Evolutionary conservation across 53 echinoderm and acorn worm genomes (phyloP).

Genomic region (Glandiceps talaboti): DNA sequence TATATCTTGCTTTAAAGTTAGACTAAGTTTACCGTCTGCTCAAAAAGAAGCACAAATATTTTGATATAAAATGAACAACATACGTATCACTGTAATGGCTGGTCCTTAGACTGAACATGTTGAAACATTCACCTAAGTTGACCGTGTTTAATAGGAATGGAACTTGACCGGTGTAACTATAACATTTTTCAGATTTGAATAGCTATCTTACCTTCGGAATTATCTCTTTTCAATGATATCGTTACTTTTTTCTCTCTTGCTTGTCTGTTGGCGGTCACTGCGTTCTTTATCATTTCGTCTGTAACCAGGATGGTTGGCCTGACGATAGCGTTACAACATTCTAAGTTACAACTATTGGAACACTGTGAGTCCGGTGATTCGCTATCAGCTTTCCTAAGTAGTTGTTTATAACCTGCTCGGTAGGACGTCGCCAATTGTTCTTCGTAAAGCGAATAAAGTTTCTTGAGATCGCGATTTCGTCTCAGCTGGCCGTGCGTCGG

Average conservation of each 20-base stretch:
- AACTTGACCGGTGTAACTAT: no score
- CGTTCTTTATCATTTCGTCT: background rate
- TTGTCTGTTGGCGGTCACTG: background rate
- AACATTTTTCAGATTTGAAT: no score
- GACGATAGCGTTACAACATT: slow-evolving; percentile 13
- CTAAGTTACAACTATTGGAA: slow-evolving; percentile 16
- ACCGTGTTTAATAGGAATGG: no score
- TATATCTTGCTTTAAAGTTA: no score
- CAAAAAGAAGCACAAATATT: no score
- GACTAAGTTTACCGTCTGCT: no score
- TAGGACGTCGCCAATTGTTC: slow-evolving; percentile 25
- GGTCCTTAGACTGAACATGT: no score
- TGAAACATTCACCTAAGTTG: no score
- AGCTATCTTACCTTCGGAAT: no score
- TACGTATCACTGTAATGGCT: no score
- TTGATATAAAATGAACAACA: no score
- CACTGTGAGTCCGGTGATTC: background rate
- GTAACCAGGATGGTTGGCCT: background rate
- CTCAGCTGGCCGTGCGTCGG: background rate
- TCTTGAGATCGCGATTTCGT: slow-evolving; percentile 17
- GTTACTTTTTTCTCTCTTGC: background rate
- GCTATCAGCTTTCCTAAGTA: background rate
- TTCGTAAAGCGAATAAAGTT: slow-evolving; percentile 11
- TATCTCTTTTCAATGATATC: background rate
- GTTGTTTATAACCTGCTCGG: slow-evolving; percentile 14